Evolutionary conservation across 2,113 vertebrate species (phyloP).

Genomic region (Cyanistes caeruleus): DNA sequence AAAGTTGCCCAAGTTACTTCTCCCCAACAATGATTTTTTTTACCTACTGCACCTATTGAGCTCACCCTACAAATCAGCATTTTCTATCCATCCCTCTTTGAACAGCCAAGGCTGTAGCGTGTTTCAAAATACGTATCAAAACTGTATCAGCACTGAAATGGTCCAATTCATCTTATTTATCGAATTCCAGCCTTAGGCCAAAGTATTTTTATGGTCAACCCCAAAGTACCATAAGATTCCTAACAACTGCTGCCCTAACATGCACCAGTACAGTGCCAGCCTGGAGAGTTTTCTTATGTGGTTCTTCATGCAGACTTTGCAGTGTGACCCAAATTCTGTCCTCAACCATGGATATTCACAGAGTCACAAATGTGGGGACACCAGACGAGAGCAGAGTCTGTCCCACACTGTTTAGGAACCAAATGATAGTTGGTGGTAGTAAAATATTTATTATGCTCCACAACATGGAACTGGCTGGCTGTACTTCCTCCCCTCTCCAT

Average conservation of each 20-base stretch:
- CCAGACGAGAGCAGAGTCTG: not conserved
- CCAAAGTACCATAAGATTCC: not conserved
- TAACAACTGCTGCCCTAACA: not conserved
- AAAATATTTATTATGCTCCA: not conserved
- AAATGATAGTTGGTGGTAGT: not conserved
- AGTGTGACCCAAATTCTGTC: not conserved
- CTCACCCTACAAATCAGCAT: not conserved
- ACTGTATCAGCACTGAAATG: not conserved
- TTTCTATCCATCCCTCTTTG: not conserved
- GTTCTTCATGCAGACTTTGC: fast-evolving
- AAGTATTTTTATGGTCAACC: not conserved
- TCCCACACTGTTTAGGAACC: not conserved
- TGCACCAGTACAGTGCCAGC: not conserved
- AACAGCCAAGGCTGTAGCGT: not conserved
- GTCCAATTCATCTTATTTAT: not conserved
- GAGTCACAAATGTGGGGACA: not conserved
- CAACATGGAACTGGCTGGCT: not conserved
- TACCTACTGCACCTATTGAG: not conserved
- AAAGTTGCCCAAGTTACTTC: not conserved
- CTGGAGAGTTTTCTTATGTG: not conserved
- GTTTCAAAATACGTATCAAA: not conserved
- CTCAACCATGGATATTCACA: fast-evolving
- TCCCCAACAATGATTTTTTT: fast-evolving
- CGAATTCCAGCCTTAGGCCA: not conserved
- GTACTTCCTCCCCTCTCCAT: not conserved